phyloP scores from a whole-genome alignment of 2,113 vertebrate genomes.

The Rhadina sibilatrix region DNA sequence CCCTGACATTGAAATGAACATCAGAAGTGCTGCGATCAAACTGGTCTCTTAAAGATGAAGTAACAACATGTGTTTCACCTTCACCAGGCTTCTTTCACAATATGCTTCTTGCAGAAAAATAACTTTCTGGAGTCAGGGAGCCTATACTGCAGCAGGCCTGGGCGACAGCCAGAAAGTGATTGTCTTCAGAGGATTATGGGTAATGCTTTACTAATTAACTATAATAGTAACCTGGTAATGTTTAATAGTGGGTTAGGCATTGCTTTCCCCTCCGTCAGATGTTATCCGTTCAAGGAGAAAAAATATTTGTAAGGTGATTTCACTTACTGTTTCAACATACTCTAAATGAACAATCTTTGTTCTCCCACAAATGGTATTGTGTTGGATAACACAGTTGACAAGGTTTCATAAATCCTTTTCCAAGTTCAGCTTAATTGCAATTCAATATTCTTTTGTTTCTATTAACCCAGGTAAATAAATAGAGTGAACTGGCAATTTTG shows the following conservation, averaged over 20 bases:
- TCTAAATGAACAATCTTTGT: slow-evolving; percentile 54
- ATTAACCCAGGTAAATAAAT: slow-evolving; percentile 67
- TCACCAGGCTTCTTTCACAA: background rate
- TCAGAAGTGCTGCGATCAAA: slow-evolving; percentile 20
- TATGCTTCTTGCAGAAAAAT: background rate
- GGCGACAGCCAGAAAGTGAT: slow-evolving; percentile 31
- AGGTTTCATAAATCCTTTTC: slow-evolving; percentile 59
- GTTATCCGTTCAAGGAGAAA: slow-evolving; percentile 54
- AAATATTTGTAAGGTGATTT: slow-evolving; percentile 68
- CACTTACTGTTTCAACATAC: slow-evolving; percentile 54
- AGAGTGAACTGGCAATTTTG: slow-evolving; percentile 50
- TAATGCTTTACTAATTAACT: slow-evolving; percentile 46
- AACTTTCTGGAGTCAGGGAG: background rate
- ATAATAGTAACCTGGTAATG: slow-evolving; percentile 32
- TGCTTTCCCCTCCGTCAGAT: slow-evolving; percentile 40
- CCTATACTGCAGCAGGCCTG: slow-evolving; percentile 3
- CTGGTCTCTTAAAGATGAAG: slow-evolving; percentile 1
- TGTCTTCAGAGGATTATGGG: slow-evolving; percentile 46
- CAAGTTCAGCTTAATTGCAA: slow-evolving; percentile 42
- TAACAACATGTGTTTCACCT: background rate
- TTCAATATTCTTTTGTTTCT: slow-evolving; percentile 61
- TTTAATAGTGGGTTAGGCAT: slow-evolving; percentile 41
- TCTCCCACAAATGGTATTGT: slow-evolving; percentile 44
- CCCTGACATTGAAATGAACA: slow-evolving; percentile 25
- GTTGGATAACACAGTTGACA: slow-evolving; percentile 55